phyloP scores from a whole-genome alignment of 1,140 invertebrate genomes.

The Drosophila murphyi region DNA sequence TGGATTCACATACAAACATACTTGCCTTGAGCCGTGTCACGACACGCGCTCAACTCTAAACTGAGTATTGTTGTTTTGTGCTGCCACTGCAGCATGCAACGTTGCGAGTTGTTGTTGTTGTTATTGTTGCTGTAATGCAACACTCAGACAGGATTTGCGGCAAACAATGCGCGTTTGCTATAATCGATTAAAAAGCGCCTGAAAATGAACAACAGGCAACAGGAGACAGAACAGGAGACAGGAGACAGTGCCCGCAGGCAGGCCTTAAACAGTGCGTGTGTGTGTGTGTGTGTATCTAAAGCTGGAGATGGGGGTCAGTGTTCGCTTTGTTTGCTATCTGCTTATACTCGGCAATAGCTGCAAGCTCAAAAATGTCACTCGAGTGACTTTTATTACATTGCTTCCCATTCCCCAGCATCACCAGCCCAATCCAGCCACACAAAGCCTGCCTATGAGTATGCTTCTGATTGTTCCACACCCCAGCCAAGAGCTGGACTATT shows the following conservation, averaged over 20 bases:
- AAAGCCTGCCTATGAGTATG: slow-evolving; percentile 34
- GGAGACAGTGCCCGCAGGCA: slow-evolving; percentile 3
- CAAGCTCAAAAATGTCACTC: slow-evolving; percentile 80
- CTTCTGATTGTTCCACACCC: background rate
- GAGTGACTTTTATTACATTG: slow-evolving; percentile 76
- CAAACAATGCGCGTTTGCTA: slow-evolving; percentile 49
- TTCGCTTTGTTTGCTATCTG: slow-evolving; percentile 72
- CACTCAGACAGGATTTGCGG: slow-evolving; percentile 78
- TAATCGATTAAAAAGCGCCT: slow-evolving; percentile 78
- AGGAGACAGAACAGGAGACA: background rate
- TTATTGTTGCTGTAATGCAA: slow-evolving; percentile 60
- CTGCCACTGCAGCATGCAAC: slow-evolving; percentile 21
- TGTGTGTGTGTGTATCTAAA: background rate
- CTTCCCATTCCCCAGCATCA: background rate
- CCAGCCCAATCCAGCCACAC: background rate
- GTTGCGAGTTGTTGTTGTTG: slow-evolving; percentile 22
- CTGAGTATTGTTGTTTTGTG: slow-evolving; percentile 31
- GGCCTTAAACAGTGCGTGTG: background rate
- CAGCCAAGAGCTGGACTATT: slow-evolving; percentile 57
- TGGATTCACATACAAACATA: background rate
- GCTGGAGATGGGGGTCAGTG: slow-evolving; percentile 26
- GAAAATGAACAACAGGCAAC: slow-evolving; percentile 51
- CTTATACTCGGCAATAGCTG: slow-evolving; percentile 60
- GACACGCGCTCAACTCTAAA: background rate
- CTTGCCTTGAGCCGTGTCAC: background rate